Conservation (phyloP, 2,888 invertebrate species). For the Xiphydria camelus region DNA sequence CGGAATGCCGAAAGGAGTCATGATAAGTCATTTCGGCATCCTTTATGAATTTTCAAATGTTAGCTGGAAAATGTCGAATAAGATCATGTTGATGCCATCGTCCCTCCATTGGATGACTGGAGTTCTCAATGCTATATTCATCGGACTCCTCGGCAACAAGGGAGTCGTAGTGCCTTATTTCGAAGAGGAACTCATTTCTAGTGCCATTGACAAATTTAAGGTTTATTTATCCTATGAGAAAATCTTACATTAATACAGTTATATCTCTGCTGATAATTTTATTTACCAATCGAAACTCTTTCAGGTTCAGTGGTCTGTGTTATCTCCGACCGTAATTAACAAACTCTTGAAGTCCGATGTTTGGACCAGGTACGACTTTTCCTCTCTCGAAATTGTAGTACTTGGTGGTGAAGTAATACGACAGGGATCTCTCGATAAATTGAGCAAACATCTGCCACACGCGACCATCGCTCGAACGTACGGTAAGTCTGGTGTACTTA, state of each 20-base stretch:
- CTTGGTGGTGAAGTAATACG: slow-evolving; percentile 28
- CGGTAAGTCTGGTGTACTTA: slow-evolving; percentile 32
- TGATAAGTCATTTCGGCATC: too few species aligned
- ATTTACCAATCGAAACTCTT: background rate
- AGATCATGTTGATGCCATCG: too few species aligned
- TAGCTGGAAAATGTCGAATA: too few species aligned
- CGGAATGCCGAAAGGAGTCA: slow-evolving; percentile 46
- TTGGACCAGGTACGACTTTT: slow-evolving; percentile 25
- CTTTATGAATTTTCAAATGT: too few species aligned
- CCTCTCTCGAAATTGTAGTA: slow-evolving; percentile 19
- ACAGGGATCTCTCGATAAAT: slow-evolving; percentile 16
- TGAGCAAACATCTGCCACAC: slow-evolving; percentile 20
- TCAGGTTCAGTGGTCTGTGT: slow-evolving; percentile 29
- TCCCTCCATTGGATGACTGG: slow-evolving; percentile 45
- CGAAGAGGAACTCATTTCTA: slow-evolving; percentile 32
- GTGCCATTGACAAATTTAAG: slow-evolving; percentile 43
- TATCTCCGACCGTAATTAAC: slow-evolving; percentile 30
- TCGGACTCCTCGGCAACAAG: slow-evolving; percentile 12
- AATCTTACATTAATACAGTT: background rate
- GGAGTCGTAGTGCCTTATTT: too few species aligned
- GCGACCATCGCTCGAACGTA: slow-evolving; percentile 23
- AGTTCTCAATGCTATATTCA: slow-evolving; percentile 23
- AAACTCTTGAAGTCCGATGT: slow-evolving; percentile 22
- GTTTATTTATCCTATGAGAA: slow-evolving; percentile 21
- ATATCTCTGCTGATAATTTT: background rate